These are phyloP conservation scores for Chaenodraco wilsoni DNA, from an alignment of 2,797 vertebrate genomes.

Conservation along the genomic window DNA sequence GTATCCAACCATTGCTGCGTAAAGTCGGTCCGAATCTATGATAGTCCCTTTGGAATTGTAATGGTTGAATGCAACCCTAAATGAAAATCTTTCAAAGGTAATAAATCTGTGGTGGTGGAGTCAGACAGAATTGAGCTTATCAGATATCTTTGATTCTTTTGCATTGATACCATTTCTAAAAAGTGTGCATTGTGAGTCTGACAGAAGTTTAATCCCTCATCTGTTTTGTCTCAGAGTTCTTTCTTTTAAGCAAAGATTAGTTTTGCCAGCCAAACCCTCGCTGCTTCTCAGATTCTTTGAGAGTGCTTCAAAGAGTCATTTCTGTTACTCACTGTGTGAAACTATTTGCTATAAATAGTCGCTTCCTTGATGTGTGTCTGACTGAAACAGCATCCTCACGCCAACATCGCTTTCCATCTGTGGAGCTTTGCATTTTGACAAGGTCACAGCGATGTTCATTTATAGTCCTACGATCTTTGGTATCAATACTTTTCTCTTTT, in stretches of 20 bases:
- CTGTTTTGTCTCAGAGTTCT: neutral
- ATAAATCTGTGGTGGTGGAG: too few species aligned
- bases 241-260: slow-evolving; percentile 1
- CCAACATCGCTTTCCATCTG: neutral
- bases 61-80: too few species aligned
- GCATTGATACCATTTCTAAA: neutral
- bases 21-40: too few species aligned
- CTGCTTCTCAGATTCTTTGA: slow-evolving; percentile 6
- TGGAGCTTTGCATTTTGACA: slow-evolving; percentile 4
- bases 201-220: neutral
- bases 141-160: too few species aligned
- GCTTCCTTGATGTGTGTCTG: neutral
- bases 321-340: neutral
- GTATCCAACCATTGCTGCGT: too few species aligned
- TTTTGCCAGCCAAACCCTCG: neutral
- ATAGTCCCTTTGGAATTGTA: too few species aligned
- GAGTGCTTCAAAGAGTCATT: slow-evolving; percentile 5
- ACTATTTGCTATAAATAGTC: slow-evolving; percentile 6
- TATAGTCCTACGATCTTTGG: neutral
- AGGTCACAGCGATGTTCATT: neutral
- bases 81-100: too few species aligned
- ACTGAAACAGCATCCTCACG: slow-evolving; percentile 5
- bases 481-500: neutral
- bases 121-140: too few species aligned
- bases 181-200: neutral